Evolutionary conservation across 2,888 invertebrate genomes (phyloP).

Genomic region (Watsonalla binaria): DNA sequence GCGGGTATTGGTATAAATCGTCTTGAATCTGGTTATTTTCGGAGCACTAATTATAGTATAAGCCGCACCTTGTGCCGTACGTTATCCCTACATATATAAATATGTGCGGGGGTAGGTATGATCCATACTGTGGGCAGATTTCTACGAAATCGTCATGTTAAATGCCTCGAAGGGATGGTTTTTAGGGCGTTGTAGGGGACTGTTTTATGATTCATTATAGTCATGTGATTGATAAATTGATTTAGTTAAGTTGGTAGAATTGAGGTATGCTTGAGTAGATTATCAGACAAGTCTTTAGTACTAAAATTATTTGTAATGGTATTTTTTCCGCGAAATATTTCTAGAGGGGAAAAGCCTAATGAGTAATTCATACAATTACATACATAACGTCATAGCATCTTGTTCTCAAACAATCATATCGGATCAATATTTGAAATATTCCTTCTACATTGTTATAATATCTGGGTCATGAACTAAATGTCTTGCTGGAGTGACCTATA

Average conservation of each 20-base stretch:
- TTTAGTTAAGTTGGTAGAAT: constrained; percentile 42
- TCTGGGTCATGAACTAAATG: not conserved
- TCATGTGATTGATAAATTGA: constrained; percentile 53
- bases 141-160: constrained; percentile 16
- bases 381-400: too few species aligned
- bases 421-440: too few species aligned
- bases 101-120: constrained; percentile 26
- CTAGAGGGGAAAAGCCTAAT: not conserved
- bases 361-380: too few species aligned
- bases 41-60: constrained; percentile 71
- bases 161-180: constrained; percentile 14
- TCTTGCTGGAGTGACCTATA: not conserved
- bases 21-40: constrained; percentile 65
- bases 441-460: too few species aligned
- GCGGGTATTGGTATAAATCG: constrained; percentile 19
- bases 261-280: constrained; percentile 15
- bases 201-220: constrained; percentile 24
- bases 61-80: constrained; percentile 62
- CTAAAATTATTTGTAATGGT: too few species aligned
- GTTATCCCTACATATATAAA: constrained; percentile 38
- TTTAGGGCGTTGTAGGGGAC: constrained; percentile 29
- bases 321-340: too few species aligned
- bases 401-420: too few species aligned
- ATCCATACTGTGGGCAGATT: constrained; percentile 6
- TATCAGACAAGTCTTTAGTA: too few species aligned